Conservation (phyloP, 2,797 vertebrate genomes). For the Graptemys geographica region DNA sequence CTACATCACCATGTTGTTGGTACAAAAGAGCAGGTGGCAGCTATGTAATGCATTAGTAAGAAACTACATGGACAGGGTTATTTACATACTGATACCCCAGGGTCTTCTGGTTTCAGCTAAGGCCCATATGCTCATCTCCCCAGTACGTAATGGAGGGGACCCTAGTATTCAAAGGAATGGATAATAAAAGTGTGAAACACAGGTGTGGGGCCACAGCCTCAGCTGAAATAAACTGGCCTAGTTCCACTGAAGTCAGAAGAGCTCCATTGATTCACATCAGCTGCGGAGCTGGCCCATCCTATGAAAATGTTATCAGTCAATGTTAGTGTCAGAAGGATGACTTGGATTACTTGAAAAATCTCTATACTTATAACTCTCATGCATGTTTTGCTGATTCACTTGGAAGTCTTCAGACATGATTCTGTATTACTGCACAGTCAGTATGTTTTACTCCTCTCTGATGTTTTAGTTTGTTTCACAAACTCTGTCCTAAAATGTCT, state of each 20-base stretch:
- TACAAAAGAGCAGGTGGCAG: constrained; percentile 55
- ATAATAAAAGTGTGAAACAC: neutral
- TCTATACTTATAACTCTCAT: neutral
- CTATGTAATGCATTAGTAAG: constrained; percentile 45
- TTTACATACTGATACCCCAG: constrained; percentile 49
- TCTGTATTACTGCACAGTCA: neutral
- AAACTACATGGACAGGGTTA: constrained; percentile 47
- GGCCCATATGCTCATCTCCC: constrained; percentile 57
- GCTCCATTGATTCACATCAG: neutral
- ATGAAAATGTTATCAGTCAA: neutral
- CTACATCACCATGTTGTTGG: fast-evolving
- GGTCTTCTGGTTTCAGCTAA: constrained; percentile 37
- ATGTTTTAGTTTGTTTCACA: neutral
- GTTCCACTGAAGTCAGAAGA: neutral
- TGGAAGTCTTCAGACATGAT: neutral
- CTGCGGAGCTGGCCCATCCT: neutral
- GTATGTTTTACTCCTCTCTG: neutral
- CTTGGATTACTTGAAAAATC: neutral
- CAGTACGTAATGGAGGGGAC: neutral
- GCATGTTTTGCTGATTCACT: fast-evolving
- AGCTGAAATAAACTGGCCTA: neutral
- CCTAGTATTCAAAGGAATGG: neutral
- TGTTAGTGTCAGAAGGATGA: fast-evolving
- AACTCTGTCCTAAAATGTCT: neutral
- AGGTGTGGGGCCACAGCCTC: neutral